These are phyloP conservation scores for Symphodus melops DNA, from an alignment of 2,113 vertebrate species.

Conservation along the genomic window DNA sequence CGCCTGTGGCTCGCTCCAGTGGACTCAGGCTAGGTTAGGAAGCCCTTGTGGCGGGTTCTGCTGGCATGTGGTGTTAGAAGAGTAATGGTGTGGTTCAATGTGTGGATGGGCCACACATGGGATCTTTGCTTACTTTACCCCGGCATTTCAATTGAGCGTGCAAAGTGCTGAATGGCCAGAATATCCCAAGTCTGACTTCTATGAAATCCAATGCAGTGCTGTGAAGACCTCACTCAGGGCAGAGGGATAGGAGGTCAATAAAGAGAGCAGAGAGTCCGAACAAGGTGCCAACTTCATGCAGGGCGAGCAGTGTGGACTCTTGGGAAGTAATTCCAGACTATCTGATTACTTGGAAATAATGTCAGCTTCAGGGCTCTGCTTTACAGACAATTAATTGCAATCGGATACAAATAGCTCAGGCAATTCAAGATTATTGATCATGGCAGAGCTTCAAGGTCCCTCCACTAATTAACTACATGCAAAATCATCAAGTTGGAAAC, in stretches of 20 bases:
- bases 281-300: conserved; percentile 55
- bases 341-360: conserved; percentile 78
- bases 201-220: conserved; percentile 65
- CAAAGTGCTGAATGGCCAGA: conserved; percentile 77
- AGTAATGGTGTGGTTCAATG: conserved; percentile 81
- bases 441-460: conserved; percentile 69
- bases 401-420: conserved; percentile 57
- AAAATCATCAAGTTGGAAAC: conserved; percentile 65
- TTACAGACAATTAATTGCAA: conserved; percentile 67
- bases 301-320: conserved; percentile 59
- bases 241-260: conserved; percentile 66
- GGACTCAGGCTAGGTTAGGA: conserved; percentile 47
- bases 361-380: conserved; percentile 64
- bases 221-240: conserved; percentile 49
- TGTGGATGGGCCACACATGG: conserved; percentile 82
- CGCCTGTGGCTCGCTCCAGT: conserved; percentile 50
- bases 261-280: conserved; percentile 40
- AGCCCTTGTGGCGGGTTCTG: conserved; percentile 59
- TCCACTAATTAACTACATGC: conserved; percentile 74
- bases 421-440: conserved; percentile 60
- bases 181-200: conserved; percentile 58
- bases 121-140: conserved; percentile 78
- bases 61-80: conserved; percentile 71
- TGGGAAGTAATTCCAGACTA: conserved; percentile 77
- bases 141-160: conserved; percentile 73